Base-by-base conservation (phyloP, 1,140 invertebrate species). In the Liolophura sinensis region DNA sequence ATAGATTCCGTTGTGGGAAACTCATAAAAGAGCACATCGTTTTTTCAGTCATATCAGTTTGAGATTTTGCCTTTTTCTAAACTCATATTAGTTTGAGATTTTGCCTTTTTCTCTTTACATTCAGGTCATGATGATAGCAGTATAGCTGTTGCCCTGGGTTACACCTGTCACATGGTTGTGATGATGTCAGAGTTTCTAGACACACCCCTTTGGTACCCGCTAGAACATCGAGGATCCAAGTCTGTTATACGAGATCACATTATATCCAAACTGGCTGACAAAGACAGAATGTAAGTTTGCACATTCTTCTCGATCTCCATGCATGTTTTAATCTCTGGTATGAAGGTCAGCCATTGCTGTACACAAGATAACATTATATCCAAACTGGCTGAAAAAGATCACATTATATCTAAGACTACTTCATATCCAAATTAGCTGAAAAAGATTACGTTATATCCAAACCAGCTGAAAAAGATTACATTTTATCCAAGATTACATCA, bases 141-240 rank as follows among this genome's bases (percentile, higher is more conserved):
- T 75, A 85, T 92, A 55, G 89, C 91, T 46, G 90, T 93, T 54
- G 91, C 91, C 12, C 84, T 95, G 50, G 92, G 93, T 47, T 94
- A 91, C 78, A 91, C 93, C 55, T 89, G 91, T 64, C 93, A 95
- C 81, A 83, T 92, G 20, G 87, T 92, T 3, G 85, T 90, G 71
- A 92, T 94, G 90, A 88, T 93, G 72, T 89, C 92, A 11, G 89
- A 89, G 68, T 90, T 95, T 77, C 85, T 95, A 51, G 90, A 93
- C 82, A 86, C 93, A 70, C 92, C 93, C 65, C 85, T 93, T 16
- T 88, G 93, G 69, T 93, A 94, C 85, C 90, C 91, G 18, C 88
- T 94, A 50, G 84, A 88, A 46, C 89, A 92, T 83, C 89, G 89
- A 71, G 92, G 92, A 4, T 94, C 93, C 12, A 85, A 89, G 40